Base-by-base conservation (phyloP, 2,797 vertebrate species). In the Mormyrops boulengeri region DNA sequence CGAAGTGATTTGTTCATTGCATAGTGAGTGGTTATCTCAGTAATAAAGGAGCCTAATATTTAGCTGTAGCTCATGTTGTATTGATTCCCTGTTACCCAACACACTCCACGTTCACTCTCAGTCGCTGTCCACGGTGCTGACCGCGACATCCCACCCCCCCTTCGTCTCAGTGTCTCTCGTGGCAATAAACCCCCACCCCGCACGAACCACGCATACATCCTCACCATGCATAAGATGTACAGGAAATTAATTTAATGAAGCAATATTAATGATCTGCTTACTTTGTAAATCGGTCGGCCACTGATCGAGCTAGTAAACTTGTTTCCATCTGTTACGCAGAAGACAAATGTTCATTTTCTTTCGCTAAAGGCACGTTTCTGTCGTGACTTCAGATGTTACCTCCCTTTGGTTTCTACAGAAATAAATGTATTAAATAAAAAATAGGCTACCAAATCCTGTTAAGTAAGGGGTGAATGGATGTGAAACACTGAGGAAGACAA, bases 81-180 rank as follows among this genome's bases (percentile, higher is more conserved):
- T 14, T 34, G 26, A 17, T 73, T 4, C 66, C 34, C 30, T 3
- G 26, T 34, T 69, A 69, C 62, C 73, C 52, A 53, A 52, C 9
- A 90, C 22, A 44, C 90, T 85, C 60, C 55, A 49, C 49, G 19
- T 41, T 17, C 34, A 41, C 19, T 14, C 11, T 80, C 2, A 22
- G 44, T 53, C 77, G 0, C 94, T 95, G 90, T 95, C 94, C 93
- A 8, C 91, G 94, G 93, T 95, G 1, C 94, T 94, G 94, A 91
- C 55, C 73, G 88, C 30, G 34, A n/a, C 19, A 86, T n/a, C 3
- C 26, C 19, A n/a, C 60, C 3, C 82, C 9, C 1, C 12, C 80
- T 8, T 1, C 26, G 7, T 53, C 14, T 19, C 57, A 19, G 47
- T 53, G 12, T 52, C 62, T 41, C 73, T 66, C 9, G 38, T 47